Evolutionary conservation across 2,888 invertebrate species (phyloP), one percentile per base, ranked within the genome.

Genomic region (Piscicola geometra): DNA sequence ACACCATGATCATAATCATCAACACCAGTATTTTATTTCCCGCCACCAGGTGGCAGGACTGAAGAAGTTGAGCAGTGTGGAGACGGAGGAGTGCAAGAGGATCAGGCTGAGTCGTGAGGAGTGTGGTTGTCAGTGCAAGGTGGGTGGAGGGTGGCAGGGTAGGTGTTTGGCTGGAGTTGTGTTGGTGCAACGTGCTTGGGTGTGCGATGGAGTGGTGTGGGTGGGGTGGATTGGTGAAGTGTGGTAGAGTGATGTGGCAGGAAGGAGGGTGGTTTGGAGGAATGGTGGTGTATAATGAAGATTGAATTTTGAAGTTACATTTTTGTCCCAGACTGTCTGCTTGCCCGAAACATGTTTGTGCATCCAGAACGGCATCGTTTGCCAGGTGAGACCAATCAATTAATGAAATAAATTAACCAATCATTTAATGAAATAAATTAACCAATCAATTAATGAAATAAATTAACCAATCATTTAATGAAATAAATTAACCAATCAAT

Each of bases 281-380:
- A n/a, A n/a, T n/a, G n/a, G n/a, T 28, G 36, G 12, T 3, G 32
- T 1, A 9, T 56, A 5, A 9, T 35, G 12, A 69, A 15, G 9
- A 15, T 35, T 35, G 21, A 28, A 36, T n/a, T 1, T 30, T 30
- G 3, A 32, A 12, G 1, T 28, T 28, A 28, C 9, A 25, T 12
- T 72, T 1, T 12, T 1, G 28, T 12, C 1, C 21, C 75, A 75
- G 75, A 69, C 30, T 5, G 25, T 91, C 83, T 98, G 98, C 87
- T 93, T 94, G 87, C 97, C 97, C 0, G 94, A 94, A 82, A 93
- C 91, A 32, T 98, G 98, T 86, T 91, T 92, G 25, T 98, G 98
- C 87, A 93, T 94, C 84, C 90, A 92, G 83, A 93, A 93, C 67
- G 95, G 94, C 78, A 97, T 98, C 80, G 94, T 96, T 88, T 98